Evolutionary conservation across 2,888 invertebrate species (phyloP).

Genomic region (Cinara cedri): DNA sequence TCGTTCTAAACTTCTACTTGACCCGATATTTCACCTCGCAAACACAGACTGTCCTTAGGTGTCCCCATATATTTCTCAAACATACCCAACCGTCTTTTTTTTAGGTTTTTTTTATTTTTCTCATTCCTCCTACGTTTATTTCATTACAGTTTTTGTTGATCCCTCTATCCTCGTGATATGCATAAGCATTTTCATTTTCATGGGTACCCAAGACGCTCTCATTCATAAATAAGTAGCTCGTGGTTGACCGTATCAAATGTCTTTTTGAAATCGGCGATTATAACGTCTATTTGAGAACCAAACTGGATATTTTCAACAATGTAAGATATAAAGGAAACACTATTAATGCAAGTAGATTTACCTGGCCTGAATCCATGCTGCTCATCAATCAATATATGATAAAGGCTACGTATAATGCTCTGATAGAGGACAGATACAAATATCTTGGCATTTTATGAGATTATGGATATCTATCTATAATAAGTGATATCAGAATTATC

Average conservation of each 20-base stretch:
- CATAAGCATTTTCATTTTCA: too few relatives aligned
- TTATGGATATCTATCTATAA: conserved; percentile 3
- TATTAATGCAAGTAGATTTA: conserved; percentile 11
- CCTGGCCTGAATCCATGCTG: conserved; percentile 12
- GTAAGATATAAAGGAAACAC: conserved; percentile 2
- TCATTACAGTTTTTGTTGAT: too few relatives aligned
- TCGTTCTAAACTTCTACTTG: too few relatives aligned
- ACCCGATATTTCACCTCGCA: too few relatives aligned
- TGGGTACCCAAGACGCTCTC: not conserved
- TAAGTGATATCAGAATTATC: not conserved
- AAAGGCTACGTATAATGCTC: not conserved
- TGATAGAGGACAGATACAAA: conserved; percentile 15
- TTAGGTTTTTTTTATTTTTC: too few relatives aligned
- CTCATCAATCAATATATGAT: conserved; percentile 18
- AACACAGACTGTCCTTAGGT: too few relatives aligned
- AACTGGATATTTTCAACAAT: conserved; percentile 12
- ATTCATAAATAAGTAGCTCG: not conserved
- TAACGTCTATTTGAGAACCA: conserved; percentile 18
- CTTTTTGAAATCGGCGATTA: conserved; percentile 13
- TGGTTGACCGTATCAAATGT: not conserved
- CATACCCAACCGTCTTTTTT: too few relatives aligned
- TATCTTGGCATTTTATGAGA: conserved; percentile 9
- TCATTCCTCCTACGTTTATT: too few relatives aligned
- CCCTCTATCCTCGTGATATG: too few relatives aligned
- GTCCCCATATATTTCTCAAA: too few relatives aligned